Conservation (phyloP, 2,797 vertebrate genomes). For the Takifugu ocellatus region DNA sequence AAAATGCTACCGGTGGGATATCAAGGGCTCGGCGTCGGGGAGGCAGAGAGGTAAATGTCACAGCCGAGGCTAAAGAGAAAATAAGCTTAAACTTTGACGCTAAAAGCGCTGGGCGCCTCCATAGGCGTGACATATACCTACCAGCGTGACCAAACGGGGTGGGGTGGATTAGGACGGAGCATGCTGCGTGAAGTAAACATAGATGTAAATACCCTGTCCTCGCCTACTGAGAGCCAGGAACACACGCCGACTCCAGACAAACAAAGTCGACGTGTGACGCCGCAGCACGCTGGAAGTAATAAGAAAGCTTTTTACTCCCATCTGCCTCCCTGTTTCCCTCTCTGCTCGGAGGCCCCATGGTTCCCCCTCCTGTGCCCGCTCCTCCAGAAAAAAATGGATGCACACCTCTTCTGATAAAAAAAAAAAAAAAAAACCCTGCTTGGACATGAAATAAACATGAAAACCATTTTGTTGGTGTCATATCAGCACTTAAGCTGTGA, state of each 20-base stretch:
- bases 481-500: slow-evolving; percentile 14
- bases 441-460: slow-evolving; percentile 52
- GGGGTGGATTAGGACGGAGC: slow-evolving; percentile 39
- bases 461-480: slow-evolving; percentile 19
- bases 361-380: slow-evolving; percentile 25
- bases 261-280: slow-evolving; percentile 19
- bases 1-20: slow-evolving; percentile 59
- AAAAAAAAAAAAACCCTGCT: slow-evolving; percentile 7
- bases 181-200: slow-evolving; percentile 50
- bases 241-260: slow-evolving; percentile 32
- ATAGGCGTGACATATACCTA: slow-evolving; percentile 65
- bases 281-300: slow-evolving; percentile 21
- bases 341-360: slow-evolving; percentile 19
- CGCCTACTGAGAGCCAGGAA: slow-evolving; percentile 36
- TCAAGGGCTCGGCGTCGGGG: slow-evolving; percentile 44
- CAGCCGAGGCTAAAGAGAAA: slow-evolving; percentile 65
- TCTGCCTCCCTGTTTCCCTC: slow-evolving; percentile 18
- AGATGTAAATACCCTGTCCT: slow-evolving; percentile 54
- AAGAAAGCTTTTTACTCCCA: slow-evolving; percentile 21
- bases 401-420: slow-evolving; percentile 35
- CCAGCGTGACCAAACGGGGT: slow-evolving; percentile 47
- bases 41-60: slow-evolving; percentile 68
- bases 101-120: slow-evolving; percentile 62
- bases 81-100: slow-evolving; percentile 59
- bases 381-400: slow-evolving; percentile 30